phyloP scores from a whole-genome alignment of 2,888 invertebrate genomes.

The Dioctria rufipes region DNA sequence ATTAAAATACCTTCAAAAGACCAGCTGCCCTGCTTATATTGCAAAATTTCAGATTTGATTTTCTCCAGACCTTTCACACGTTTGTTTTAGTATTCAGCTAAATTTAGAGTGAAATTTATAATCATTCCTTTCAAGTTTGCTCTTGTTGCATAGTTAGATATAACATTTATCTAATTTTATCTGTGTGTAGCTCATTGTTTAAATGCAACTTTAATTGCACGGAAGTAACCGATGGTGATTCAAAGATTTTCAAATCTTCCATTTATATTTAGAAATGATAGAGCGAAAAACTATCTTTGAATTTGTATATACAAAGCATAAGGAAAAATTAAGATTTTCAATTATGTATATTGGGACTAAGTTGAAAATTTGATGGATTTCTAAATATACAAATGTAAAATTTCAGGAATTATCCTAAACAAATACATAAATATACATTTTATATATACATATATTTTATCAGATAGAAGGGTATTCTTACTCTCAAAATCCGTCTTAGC shows the following conservation, averaged over 20 bases:
- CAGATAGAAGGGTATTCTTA: constrained; percentile 1
- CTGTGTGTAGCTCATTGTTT: neutral
- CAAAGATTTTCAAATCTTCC: neutral
- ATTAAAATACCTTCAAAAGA: neutral
- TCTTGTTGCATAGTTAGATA: neutral
- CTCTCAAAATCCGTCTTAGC: neutral
- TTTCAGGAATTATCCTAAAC: neutral
- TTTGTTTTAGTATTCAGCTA: neutral
- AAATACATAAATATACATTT: constrained; percentile 4
- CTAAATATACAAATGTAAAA: neutral
- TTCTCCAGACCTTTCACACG: neutral
- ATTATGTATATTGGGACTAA: no score
- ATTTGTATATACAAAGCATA: neutral
- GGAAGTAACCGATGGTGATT: neutral
- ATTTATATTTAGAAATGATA: neutral
- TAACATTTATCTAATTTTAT: neutral
- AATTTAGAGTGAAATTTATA: neutral
- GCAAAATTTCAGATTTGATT: neutral
- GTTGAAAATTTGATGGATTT: neutral
- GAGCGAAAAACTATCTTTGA: neutral
- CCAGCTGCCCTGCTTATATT: neutral
- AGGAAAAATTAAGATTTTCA: no score
- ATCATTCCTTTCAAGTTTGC: neutral
- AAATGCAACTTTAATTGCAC: neutral
- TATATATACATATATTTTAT: no score